These are phyloP conservation scores for Aplysina aerophoba DNA, from an alignment of 37 sponge, comb jelly and placozoan genomes.

Conservation along the genomic window DNA sequence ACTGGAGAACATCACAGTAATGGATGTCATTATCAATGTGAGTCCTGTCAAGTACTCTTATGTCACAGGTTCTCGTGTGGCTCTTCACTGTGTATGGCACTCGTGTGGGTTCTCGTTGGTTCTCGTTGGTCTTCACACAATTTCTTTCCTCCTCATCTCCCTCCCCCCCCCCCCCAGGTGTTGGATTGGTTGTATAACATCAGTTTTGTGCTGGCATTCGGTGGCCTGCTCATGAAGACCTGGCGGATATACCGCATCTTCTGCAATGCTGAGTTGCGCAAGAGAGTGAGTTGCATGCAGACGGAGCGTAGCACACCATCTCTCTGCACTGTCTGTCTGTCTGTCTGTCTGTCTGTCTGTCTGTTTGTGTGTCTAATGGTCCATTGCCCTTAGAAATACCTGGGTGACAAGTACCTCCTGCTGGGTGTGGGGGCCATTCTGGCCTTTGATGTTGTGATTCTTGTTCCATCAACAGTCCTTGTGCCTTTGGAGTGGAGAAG, in stretches of 20 bases:
- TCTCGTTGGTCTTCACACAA: neutral
- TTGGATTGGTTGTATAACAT: neutral
- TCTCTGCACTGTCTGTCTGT: no score
- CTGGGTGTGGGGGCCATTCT: neutral
- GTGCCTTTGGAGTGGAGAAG: neutral
- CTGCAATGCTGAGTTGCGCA: neutral
- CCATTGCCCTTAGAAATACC: constrained; percentile 2
- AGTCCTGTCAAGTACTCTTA: neutral
- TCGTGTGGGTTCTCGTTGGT: neutral
- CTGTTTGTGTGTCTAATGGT: no score
- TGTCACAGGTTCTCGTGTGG: neutral
- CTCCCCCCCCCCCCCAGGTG: neutral
- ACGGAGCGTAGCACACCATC: no score
- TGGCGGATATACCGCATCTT: neutral
- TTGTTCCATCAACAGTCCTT: neutral
- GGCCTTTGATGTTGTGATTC: neutral
- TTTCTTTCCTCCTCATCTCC: neutral
- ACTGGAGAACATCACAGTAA: no score
- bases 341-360: no score
- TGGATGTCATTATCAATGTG: neutral
- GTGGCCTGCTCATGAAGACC: neutral
- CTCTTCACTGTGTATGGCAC: neutral
- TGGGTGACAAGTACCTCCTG: constrained; percentile 3
- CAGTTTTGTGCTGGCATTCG: neutral
- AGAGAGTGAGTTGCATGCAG: neutral